Evolutionary conservation across 2,888 invertebrate species (phyloP).

Genomic region (Luperina testacea): DNA sequence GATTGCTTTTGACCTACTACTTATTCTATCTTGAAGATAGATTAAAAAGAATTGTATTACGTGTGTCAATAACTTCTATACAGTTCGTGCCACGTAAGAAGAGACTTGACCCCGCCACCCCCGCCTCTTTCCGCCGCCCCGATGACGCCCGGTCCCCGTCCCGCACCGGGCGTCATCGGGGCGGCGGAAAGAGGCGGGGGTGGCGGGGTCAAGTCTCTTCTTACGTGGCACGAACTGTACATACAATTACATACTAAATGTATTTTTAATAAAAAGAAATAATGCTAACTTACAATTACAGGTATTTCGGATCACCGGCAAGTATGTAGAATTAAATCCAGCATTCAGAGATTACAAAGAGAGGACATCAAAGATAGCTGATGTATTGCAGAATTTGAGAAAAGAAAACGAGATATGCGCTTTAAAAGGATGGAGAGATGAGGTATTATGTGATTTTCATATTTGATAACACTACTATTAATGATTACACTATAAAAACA

Average conservation of each 20-base stretch:
- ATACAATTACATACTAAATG: background rate
- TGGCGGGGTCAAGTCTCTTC: no score
- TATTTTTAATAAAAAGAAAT: background rate
- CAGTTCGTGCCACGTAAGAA: no score
- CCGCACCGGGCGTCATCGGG: no score
- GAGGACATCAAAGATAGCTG: slow-evolving; percentile 94
- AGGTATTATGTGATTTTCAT: slow-evolving; percentile 88
- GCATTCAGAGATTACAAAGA: slow-evolving; percentile 96
- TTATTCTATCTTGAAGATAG: background rate
- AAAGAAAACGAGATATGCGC: slow-evolving; percentile 94
- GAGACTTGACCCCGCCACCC: no score
- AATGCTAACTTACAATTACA: slow-evolving; percentile 71
- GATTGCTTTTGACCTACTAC: background rate
- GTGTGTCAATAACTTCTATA: background rate
- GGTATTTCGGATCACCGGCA: slow-evolving; percentile 93
- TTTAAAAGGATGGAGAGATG: slow-evolving; percentile 97
- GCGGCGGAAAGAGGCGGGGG: no score
- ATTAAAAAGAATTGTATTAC: background rate
- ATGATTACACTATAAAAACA: background rate
- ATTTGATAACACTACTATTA: background rate
- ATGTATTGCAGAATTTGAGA: slow-evolving; percentile 94
- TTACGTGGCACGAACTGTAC: no score
- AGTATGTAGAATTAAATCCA: slow-evolving; percentile 95
- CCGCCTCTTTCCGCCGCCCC: no score
- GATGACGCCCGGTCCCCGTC: no score